Evolutionary conservation across 1,140 invertebrate species (phyloP), one percentile per base, ranked within the genome.

Genomic region (Reticulitermes speratus): DNA sequence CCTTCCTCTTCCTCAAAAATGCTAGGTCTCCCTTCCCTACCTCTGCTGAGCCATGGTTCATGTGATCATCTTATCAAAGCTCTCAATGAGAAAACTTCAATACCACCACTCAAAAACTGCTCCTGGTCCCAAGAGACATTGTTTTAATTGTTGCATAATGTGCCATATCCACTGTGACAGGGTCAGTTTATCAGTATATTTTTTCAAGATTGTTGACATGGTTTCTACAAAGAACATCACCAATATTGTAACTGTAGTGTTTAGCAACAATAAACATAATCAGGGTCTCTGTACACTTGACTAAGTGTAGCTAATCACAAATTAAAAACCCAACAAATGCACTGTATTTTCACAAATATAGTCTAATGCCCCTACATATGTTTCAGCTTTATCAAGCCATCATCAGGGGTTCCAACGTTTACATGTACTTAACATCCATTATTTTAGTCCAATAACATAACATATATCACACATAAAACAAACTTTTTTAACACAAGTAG

Each of bases 81-180:
- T 69, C 83, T 83, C 30, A 83, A 86, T 25, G 82, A 88, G 44
- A 59, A 82, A 84, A 86, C 83, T 44, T 86, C 85, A 82, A 25
- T 84, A 81, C 86, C 87, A 84, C 83, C 87, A 75, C 84, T 85
- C 32, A 87, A 88, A 84, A 87, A 87, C 81, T 87, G 87, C 83
- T 87, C 88, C n/a, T 89, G 88, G 88, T 89, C 88, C 38, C 88
- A 89, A 84, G 88, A 89, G 84, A 89, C 88, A 83, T 86, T 89
- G 59, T 89, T 89, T 86, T 89, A 88, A 85, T 44, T 44, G 84
- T 69, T 81, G 38, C n/a, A 23, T 85, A 75, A 75, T 75, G 65
- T 14, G 14, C 65, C 65, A 75, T 83, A 45, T 48, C 48, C 82
- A 19, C 2, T 82, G 16, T 23, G 44, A 65, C 65, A 75, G 65